Evolutionary conservation across 2,888 invertebrate genomes (phyloP).

Genomic region (Cephus sareptanus): DNA sequence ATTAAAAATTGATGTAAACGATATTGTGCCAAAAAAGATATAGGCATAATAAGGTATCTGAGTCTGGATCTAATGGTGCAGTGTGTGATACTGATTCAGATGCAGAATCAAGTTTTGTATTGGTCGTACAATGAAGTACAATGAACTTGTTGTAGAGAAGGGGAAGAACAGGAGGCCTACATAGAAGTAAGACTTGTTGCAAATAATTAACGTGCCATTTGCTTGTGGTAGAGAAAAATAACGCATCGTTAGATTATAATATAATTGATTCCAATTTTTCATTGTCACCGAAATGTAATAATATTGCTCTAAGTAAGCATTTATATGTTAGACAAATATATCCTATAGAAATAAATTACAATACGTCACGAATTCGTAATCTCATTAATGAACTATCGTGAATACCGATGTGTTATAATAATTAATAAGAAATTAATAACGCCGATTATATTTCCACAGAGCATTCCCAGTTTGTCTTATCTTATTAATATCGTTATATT

Average conservation of each 20-base stretch:
- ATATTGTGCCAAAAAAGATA: background rate
- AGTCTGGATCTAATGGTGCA: background rate
- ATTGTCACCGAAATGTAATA: constrained; percentile 34
- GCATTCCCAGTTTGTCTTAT: background rate
- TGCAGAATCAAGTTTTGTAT: background rate
- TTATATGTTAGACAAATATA: constrained; percentile 45
- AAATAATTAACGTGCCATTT: background rate
- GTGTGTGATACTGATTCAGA: background rate
- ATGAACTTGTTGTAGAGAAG: background rate
- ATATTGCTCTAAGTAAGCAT: constrained; percentile 40
- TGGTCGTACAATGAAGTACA: background rate
- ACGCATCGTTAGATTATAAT: background rate
- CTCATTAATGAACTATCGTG: background rate
- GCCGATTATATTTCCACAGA: background rate
- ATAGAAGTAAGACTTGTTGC: too few species aligned
- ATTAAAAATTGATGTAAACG: background rate
- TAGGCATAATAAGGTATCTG: too few species aligned
- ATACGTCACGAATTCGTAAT: background rate
- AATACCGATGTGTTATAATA: background rate
- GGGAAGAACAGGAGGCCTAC: background rate
- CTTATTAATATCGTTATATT: background rate
- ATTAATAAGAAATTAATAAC: background rate
- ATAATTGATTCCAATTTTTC: background rate
- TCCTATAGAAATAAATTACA: constrained; percentile 43
- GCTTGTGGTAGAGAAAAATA: background rate